Conservation (phyloP, 2,113 vertebrate species). For the Atherinomorus stipes region DNA sequence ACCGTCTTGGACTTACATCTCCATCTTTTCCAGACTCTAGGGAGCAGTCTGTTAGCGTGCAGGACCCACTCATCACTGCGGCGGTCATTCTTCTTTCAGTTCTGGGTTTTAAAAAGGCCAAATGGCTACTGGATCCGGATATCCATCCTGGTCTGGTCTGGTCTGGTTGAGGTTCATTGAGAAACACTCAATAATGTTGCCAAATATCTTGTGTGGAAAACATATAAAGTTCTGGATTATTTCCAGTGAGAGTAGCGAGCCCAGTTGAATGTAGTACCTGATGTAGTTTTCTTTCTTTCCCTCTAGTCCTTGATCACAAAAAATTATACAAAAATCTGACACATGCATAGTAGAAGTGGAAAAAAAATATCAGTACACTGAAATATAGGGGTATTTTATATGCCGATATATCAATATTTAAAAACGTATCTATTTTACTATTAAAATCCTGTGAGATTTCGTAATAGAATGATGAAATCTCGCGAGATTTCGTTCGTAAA, state of each 20-base stretch:
- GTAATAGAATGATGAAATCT: too few relatives aligned
- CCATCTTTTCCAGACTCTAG: constrained; percentile 39
- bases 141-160: constrained; percentile 41
- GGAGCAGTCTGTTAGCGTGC: constrained; percentile 23
- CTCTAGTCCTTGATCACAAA: constrained; percentile 18
- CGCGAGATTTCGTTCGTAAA: too few relatives aligned
- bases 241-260: constrained; percentile 28
- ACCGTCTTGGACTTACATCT: constrained; percentile 49
- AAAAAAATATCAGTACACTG: neutral
- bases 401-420: too few relatives aligned
- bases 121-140: constrained; percentile 40
- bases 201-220: constrained; percentile 53
- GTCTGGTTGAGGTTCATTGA: constrained; percentile 48
- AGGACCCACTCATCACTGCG: constrained; percentile 27
- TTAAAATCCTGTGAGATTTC: too few relatives aligned
- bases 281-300: constrained; percentile 30
- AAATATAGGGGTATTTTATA: too few relatives aligned
- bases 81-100: constrained; percentile 22
- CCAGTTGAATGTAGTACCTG: constrained; percentile 15
- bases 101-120: constrained; percentile 31
- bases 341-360: neutral
- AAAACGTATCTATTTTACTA: too few relatives aligned
- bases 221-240: constrained; percentile 33
- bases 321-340: constrained; percentile 8
- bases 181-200: constrained; percentile 25